These are phyloP conservation scores for Thalpophila matura DNA, from an alignment of 2,888 invertebrate genomes.

Conservation along the genomic window DNA sequence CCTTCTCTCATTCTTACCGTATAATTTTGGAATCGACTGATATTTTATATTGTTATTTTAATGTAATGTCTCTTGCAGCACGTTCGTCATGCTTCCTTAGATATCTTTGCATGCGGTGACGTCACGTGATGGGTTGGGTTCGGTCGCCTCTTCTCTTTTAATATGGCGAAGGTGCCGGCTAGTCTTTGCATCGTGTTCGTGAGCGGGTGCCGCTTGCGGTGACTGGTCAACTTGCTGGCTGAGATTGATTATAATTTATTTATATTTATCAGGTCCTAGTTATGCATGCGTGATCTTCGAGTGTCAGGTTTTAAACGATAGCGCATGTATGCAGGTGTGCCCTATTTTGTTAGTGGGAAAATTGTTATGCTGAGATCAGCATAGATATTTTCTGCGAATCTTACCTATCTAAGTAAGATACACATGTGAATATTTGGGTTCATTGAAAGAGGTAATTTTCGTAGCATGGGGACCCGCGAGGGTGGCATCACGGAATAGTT, in stretches of 20 bases:
- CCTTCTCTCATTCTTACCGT: slow-evolving; percentile 37
- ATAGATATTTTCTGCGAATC: too few relatives aligned
- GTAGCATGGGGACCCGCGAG: too few relatives aligned
- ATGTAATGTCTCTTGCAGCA: slow-evolving; percentile 12
- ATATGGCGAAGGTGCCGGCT: slow-evolving; percentile 42
- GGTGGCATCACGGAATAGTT: too few relatives aligned
- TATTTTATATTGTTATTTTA: slow-evolving; percentile 33
- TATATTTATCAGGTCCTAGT: slow-evolving; percentile 22
- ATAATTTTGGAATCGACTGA: slow-evolving; percentile 33
- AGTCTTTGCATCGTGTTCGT: slow-evolving; percentile 45
- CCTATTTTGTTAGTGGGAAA: background rate
- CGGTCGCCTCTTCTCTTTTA: slow-evolving; percentile 23
- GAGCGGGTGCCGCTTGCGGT: slow-evolving; percentile 27
- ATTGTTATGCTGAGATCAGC: background rate
- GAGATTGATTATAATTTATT: slow-evolving; percentile 50
- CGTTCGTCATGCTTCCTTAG: slow-evolving; percentile 20
- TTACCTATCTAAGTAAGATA: background rate
- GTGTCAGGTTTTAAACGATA: background rate
- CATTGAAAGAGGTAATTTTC: too few relatives aligned
- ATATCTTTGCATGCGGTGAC: slow-evolving; percentile 21
- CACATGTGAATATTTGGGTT: too few relatives aligned
- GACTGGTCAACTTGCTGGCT: slow-evolving; percentile 46
- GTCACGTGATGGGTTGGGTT: slow-evolving; percentile 23
- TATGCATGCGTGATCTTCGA: background rate
- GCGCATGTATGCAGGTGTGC: background rate